These are phyloP conservation scores for Prorops nasuta DNA, from an alignment of 1,140 invertebrate genomes.

Conservation along the genomic window DNA sequence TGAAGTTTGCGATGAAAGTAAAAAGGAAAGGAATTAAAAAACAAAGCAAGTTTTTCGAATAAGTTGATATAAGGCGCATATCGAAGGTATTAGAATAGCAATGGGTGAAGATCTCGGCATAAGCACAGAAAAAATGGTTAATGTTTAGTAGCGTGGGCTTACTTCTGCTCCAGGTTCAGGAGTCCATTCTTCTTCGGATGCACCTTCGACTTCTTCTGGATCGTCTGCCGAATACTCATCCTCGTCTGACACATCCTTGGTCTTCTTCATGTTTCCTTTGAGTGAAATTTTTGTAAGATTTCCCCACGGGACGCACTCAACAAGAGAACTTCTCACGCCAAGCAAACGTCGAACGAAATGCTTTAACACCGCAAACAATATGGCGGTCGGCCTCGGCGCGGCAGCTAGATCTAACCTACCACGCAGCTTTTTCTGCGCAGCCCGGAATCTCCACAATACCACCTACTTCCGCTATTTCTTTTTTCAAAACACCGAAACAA, in stretches of 20 bases:
- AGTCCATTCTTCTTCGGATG: conserved; percentile 52
- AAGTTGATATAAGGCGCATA: neutral
- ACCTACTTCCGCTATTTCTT: no score
- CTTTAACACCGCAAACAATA: conserved; percentile 42
- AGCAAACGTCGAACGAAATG: neutral
- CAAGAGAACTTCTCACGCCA: neutral
- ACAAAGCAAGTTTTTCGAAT: neutral
- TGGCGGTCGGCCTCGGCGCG: conserved; percentile 28
- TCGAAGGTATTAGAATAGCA: no score
- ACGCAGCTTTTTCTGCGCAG: conserved; percentile 28
- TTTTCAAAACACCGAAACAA: no score
- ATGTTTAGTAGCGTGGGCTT: conserved; percentile 21
- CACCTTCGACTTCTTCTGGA: conserved; percentile 52
- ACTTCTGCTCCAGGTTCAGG: conserved; percentile 45
- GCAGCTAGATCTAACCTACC: conserved; percentile 12
- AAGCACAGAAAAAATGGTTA: neutral
- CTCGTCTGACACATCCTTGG: conserved; percentile 53
- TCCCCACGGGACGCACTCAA: conserved; percentile 10
- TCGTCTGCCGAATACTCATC: conserved; percentile 55
- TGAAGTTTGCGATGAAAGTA: no score
- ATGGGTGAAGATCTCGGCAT: no score
- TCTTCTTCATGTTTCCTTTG: conserved; percentile 50
- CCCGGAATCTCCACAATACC: conserved; percentile 27
- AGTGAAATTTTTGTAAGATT: conserved; percentile 48
- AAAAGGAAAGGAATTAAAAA: no score